Base-by-base conservation (phyloP, 2,888 invertebrate species). In the Pandemis corylana region DNA sequence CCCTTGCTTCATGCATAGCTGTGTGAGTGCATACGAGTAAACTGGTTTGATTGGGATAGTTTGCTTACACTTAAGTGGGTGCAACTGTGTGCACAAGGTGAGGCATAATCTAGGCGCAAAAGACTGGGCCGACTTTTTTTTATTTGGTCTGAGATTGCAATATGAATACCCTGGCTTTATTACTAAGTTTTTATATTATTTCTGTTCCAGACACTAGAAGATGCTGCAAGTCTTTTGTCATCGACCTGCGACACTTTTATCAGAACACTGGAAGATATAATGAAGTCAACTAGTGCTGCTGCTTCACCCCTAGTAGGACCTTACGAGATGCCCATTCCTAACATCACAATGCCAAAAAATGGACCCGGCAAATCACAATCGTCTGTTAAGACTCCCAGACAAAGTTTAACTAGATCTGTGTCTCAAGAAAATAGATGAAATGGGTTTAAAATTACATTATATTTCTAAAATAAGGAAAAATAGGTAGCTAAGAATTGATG, bases 231-330 rank as follows among this genome's bases (percentile, higher is more conserved):
- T 84, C 93, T 97, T 78, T 90, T 97, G 53, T 96, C 96, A 76
- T 96, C 96, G 61, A 97, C 97, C 69, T 97, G 97, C 95, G 97
- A 97, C 91, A 97, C 97, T 49, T 97, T 97, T 88, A 97, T 97
- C 78, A 95, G 96, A 86, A 97, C 97, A 36, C 92, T 97, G 80
- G 97, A 97, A 89, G 97, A 97, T 80, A 97, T 97, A 81, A 96
- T 97, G 96, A 95, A 95, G 86, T 85, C 96, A 68, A 92, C 95
- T 41, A 94, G 94, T 64, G 84, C 81, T 74, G 79, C 84, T 56
- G 84, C 84, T 76, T 79, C 77, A 28, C 76, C 66, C 49, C 86
- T 83, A 78, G 66, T 77, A 44, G 76, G 82, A 76, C 79, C 88
- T 28, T 92, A 87, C 77, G 94, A 94, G 82, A 91, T 92, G 87